These are phyloP conservation scores for Octonoba sinensis DNA, from an alignment of 2,888 invertebrate species.

Conservation along the genomic window DNA sequence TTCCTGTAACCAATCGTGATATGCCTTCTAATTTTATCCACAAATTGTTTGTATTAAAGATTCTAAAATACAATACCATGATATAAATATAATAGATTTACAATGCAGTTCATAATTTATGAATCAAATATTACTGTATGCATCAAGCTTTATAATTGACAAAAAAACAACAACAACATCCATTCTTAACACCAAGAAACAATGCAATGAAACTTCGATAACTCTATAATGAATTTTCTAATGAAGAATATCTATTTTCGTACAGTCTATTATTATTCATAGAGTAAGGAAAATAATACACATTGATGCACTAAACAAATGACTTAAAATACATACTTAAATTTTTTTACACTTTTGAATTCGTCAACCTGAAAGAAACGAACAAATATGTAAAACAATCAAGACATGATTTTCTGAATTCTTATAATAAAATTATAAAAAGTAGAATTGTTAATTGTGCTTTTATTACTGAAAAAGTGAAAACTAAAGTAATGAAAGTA, in stretches of 20 bases:
- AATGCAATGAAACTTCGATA: no score
- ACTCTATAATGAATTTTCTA: no score
- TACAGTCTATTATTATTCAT: no score
- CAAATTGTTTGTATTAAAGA: constrained; percentile 99
- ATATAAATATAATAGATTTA: background rate
- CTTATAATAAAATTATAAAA: background rate
- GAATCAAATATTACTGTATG: no score
- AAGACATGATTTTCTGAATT: background rate
- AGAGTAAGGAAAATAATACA: no score
- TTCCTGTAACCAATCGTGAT: constrained; percentile 84
- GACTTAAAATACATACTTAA: constrained; percentile 77
- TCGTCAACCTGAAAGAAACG: constrained; percentile 78
- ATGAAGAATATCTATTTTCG: no score
- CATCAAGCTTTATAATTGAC: no score
- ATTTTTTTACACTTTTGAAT: constrained; percentile 98
- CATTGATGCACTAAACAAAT: background rate
- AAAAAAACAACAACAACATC: no score
- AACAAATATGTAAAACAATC: constrained; percentile 1
- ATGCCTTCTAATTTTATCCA: constrained; percentile 96
- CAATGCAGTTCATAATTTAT: no score
- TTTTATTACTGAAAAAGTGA: no score
- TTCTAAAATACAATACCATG: constrained; percentile 72
- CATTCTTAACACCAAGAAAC: no score
- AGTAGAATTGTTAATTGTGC: background rate
- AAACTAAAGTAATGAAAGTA: no score